These are phyloP conservation scores for Grus americana DNA, from an alignment of 2,113 vertebrate species.

Conservation along the genomic window DNA sequence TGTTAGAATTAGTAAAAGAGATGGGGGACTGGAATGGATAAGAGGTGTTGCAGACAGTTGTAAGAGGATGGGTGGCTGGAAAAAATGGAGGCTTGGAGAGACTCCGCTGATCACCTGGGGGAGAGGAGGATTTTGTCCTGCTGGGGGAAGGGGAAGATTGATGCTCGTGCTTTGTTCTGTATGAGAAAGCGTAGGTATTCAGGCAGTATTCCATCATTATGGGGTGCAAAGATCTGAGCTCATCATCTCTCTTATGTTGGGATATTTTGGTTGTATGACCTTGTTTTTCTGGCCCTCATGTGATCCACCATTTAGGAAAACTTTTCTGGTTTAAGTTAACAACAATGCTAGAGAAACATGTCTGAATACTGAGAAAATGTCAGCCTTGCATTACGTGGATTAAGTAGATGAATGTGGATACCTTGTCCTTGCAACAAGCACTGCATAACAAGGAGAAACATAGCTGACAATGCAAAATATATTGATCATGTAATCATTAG, in stretches of 20 bases:
- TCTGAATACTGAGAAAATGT: not conserved
- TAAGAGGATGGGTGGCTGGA: not conserved
- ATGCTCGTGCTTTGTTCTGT: not conserved
- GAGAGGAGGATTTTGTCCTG: not conserved
- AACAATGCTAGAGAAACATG: not conserved
- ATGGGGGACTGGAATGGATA: not conserved
- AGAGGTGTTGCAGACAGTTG: not conserved
- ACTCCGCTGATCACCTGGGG: not conserved
- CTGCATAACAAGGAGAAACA: not conserved
- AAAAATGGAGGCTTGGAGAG: not conserved
- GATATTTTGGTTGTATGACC: not conserved
- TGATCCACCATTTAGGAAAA: not conserved
- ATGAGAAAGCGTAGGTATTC: not conserved
- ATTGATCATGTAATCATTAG: not conserved
- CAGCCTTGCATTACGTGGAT: not conserved
- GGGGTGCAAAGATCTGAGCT: not conserved
- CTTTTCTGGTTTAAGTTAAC: not conserved
- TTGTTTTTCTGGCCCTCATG: not conserved
- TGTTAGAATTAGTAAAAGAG: not conserved
- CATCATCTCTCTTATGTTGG: rapidly evolving
- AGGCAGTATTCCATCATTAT: not conserved
- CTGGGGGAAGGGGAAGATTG: not conserved
- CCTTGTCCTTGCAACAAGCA: not conserved
- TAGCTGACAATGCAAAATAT: not conserved
- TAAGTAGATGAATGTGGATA: not conserved